phyloP scores from a whole-genome alignment of 2,113 vertebrate species.

The Phalacrocorax carbo region DNA sequence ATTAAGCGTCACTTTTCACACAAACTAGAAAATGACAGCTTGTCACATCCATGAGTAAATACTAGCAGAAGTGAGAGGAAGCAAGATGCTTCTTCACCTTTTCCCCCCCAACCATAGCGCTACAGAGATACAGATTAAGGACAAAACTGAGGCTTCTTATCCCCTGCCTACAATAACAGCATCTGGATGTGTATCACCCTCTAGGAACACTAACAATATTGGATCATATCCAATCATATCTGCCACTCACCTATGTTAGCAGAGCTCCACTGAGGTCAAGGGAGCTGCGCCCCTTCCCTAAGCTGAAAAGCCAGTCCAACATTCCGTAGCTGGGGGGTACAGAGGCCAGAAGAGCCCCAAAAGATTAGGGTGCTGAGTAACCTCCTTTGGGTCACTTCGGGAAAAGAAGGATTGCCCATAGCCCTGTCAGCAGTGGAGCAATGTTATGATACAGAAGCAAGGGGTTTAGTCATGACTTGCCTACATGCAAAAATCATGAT shows the following conservation, averaged over 20 bases:
- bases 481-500: background rate
- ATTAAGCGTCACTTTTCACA: conserved; percentile 2
- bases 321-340: background rate
- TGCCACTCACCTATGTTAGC: background rate
- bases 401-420: background rate
- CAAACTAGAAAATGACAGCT: conserved; percentile 30
- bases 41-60: conserved; percentile 9
- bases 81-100: background rate
- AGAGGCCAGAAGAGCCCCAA: no score
- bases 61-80: background rate
- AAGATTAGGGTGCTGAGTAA: background rate
- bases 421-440: background rate
- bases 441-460: background rate
- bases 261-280: background rate
- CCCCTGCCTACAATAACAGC: background rate
- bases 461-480: background rate
- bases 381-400: background rate
- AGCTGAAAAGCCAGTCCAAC: background rate
- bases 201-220: background rate
- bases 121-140: background rate
- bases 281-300: background rate
- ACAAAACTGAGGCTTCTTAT: background rate
- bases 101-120: background rate
- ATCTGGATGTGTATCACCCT: background rate
- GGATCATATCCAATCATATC: background rate